phyloP scores from a whole-genome alignment of 2,113 vertebrate species.

The Lynx canadensis region DNA sequence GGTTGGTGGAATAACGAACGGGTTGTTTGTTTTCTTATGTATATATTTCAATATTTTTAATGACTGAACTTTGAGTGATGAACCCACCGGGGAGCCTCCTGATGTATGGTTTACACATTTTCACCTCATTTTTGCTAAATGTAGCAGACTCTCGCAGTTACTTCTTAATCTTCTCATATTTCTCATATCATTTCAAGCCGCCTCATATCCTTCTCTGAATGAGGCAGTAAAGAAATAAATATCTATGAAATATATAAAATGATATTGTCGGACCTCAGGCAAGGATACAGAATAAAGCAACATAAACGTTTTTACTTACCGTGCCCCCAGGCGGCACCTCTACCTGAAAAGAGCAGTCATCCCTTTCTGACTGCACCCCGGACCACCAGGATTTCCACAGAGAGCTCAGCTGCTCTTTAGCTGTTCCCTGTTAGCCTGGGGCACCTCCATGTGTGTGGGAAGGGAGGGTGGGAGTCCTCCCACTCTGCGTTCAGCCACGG shows the following conservation, averaged over 20 bases:
- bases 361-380: not conserved
- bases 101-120: too few relatives aligned
- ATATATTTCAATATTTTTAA: not conserved
- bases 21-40: not conserved
- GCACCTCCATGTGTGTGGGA: too few relatives aligned
- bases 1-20: not conserved
- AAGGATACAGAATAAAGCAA: not conserved
- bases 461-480: too few relatives aligned
- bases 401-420: not conserved
- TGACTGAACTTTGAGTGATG: not conserved
- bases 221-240: not conserved
- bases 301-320: not conserved
- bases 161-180: not conserved
- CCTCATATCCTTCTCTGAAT: not conserved
- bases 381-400: not conserved
- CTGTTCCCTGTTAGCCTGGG: not conserved
- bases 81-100: not conserved
- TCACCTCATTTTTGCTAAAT: not conserved
- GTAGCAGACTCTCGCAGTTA: not conserved
- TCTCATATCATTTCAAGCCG: not conserved
- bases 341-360: not conserved
- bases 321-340: not conserved
- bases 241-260: not conserved
- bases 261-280: not conserved
- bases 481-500: too few relatives aligned